Evolutionary conservation across 2,113 vertebrate species (phyloP), one percentile per base, ranked within the genome.

Genomic region (Triplophysa tibetana): DNA sequence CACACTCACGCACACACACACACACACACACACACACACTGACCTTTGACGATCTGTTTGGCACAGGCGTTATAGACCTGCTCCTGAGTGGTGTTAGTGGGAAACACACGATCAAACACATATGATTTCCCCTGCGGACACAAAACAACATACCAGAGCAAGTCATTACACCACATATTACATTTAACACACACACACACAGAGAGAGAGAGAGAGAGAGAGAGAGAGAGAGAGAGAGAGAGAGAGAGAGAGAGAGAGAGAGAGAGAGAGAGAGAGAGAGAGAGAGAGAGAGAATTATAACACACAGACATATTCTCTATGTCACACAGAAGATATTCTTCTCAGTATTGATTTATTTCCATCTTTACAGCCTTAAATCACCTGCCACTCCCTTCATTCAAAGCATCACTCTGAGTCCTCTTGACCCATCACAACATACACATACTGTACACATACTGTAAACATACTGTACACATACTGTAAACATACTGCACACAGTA

Each of bases 21-120:
- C n/a, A 19, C 29, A 70, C 9, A 29, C 60, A 62, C 33, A 19
- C 23, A 58, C 62, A 72, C 33, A 33, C 8, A 68, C 86, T 81
- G 87, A 96, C 96, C 96, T 88, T 95, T 96, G 80, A 98, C 96
- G 33, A 97, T 97, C 90, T 98, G 95, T 93, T 96, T 97, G 88
- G 96, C 96, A 17, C 95, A 96, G 13, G 95, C 94, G 80, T 97
- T 96, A 89, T 98, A 98, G 38, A 98, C 96, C 83, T 98, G 96
- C 50, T 54, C 96, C 89, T 98, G 96, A 68, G 96, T 98, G 67
- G 96, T 98, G 91, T 98, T 97, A 84, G 95, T 96, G 12, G 95
- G 96, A 83, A 97, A 97, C 56, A 97, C 96, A 0, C 92, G 93
- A 70, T 98, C 96, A 64, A 98, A 98, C 1, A 75, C 91, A 19